Conservation (phyloP, 2,888 invertebrate species). For the Cheilosia vulpina region DNA sequence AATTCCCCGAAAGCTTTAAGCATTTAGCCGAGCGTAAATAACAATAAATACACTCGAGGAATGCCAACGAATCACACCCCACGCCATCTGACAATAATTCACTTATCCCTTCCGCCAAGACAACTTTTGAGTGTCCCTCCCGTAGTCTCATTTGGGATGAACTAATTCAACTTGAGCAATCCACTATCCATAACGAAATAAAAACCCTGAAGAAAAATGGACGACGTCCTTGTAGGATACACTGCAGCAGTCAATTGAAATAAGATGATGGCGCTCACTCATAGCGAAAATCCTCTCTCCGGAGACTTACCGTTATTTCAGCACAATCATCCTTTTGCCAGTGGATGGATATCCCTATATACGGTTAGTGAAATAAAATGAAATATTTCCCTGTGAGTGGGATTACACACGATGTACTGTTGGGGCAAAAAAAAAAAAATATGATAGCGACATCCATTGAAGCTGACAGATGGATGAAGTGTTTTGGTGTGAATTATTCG, state of each 20-base stretch:
- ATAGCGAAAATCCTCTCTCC: conserved; percentile 1
- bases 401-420: background rate
- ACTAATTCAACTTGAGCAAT: conserved; percentile 51
- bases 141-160: conserved; percentile 31
- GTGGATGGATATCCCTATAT: background rate
- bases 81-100: conserved; percentile 8
- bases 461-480: conserved; percentile 65
- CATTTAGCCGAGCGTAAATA: background rate
- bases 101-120: conserved; percentile 29
- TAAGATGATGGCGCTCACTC: conserved; percentile 13
- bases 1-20: background rate
- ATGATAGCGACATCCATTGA: conserved; percentile 65
- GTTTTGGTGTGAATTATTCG: conserved; percentile 39
- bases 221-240: conserved; percentile 18
- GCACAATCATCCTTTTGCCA: conserved; percentile 12
- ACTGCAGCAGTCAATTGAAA: conserved; percentile 55
- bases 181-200: conserved; percentile 20
- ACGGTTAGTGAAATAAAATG: conserved; percentile 24
- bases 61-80: conserved; percentile 9
- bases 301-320: conserved; percentile 7
- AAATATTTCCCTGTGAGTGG: conserved; percentile 32
- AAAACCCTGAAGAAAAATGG: conserved; percentile 25
- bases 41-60: background rate
- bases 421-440: conserved; percentile 1
- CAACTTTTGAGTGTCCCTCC: background rate